Base-by-base conservation (phyloP, 1,140 invertebrate species). In the Zaprionus taronus region DNA sequence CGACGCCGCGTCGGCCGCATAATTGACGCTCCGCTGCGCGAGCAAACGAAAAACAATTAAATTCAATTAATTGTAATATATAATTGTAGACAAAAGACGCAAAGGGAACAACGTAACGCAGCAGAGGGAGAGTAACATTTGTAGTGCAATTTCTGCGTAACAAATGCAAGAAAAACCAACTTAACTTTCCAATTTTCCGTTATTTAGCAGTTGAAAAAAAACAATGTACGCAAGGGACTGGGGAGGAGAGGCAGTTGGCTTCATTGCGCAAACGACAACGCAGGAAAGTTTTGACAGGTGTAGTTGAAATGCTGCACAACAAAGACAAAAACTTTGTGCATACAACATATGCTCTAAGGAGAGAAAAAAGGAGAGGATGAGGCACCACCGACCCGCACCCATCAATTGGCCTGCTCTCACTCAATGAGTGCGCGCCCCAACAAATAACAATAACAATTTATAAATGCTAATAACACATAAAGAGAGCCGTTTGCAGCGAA, bases 31-130 rank as follows among this genome's bases (percentile, higher is more conserved):
- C 61, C 53, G 79, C 65, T 91, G 82, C 84, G 75, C 69, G 58
- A 51, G 72, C 68, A 74, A 84, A 89, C 69, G 66, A 90, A 75
- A 89, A 85, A 89, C 84, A 89, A 89, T 89, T 89, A 90, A 89
- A 89, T 90, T 89, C 75, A 91, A 89, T 89, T 89, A 90, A 89
- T 89, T 80, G 79, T 73, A 69, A 75, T 82, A 86, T 57, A 68
- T 68, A 71, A 78, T 70, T 85, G 60, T 55, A 68, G 34, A 56
- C 63, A 70, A 41, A 56, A 67, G 56, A 65, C 34, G n/a, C 15
- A 67, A 61, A 36, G 31, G 28, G 49, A 9, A 47, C 20, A 17
- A 41, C 36, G 41, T 22, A 41, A 22, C 22, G 15, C 6, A 49
- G 26, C 6, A 34, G 31, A 34, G 31, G 24, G 34, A 36, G 53